Evolutionary conservation across 2,113 vertebrate species (phyloP), one percentile per base, ranked within the genome.

Genomic region (Andinoacara biseriatus): DNA sequence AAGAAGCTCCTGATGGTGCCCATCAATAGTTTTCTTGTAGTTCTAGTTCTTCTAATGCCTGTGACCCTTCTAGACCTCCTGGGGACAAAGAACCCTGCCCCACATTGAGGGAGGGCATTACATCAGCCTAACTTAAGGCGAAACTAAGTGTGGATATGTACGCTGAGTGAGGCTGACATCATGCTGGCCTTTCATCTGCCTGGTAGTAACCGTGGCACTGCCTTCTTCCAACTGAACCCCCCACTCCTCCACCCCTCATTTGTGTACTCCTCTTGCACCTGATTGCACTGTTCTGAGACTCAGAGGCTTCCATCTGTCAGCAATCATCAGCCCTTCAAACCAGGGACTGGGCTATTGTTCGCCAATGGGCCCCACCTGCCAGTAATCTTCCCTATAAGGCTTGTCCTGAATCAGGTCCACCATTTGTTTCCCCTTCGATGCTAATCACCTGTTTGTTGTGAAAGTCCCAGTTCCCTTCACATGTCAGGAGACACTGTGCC

Each of bases 101-200:
- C 24, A 58, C 57, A 58, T 82, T 38, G 29, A 29, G 61, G 61
- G 86, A 80, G 83, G 61, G 18, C 86, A 92, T 95, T 91, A 95
- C 94, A 92, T 96, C 95, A 96, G 78, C 83, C 78, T 84, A 17
- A 89, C 93, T 94, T 77, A 60, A 89, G 94, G 92, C 72, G 60
- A 83, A 60, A 1, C 76, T 88, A 75, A 83, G 80, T 81, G 80
- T 90, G 79, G 85, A 90, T 86, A 84, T 90, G 82, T 82, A 88
- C 38, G 31, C 89, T 94, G 94, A 95, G 88, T 95, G 93, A 95
- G 80, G 89, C 91, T 96, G 95, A 96, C 95, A 95, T 96, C 95
- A 96, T 95, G 79, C 89, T 43, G 29, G 74, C 87, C 88, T 92
- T 91, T 90, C 85, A 92, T 94, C 91, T 75, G 78, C 88, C 90